A percentile compares a stretch with the other conserved stretches of the same genome.
phyloP scores from a whole-genome alignment of 2,797 vertebrate species.

The Sciaenops ocellatus region DNA sequence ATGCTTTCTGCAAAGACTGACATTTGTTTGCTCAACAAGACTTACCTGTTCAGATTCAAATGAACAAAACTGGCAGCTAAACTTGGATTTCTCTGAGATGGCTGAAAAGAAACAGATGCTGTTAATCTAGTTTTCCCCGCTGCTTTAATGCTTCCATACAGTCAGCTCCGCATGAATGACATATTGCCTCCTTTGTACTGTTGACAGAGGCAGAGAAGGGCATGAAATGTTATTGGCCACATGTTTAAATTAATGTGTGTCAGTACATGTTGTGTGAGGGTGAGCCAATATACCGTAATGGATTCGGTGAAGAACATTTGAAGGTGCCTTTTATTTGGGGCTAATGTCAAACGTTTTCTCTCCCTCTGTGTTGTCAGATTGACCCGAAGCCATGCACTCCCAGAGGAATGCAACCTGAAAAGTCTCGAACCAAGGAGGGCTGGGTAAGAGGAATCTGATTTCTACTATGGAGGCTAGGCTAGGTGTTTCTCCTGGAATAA shows the following conservation, averaged over 20 bases:
- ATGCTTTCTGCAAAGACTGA: conserved; percentile 16
- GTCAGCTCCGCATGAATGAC: conserved; percentile 9
- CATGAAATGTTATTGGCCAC: conserved; percentile 17
- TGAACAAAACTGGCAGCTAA: conserved; percentile 25
- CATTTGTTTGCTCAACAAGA: conserved; percentile 51
- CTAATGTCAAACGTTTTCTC: conserved; percentile 64
- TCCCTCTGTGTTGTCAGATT: conserved; percentile 86
- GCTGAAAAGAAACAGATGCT: background rate
- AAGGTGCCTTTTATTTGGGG: conserved; percentile 72
- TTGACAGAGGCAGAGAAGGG: conserved; percentile 13
- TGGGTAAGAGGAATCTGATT: conserved; percentile 91
- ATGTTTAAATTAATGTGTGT: conserved; percentile 31
- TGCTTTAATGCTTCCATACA: background rate
- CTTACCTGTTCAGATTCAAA: conserved; percentile 61
- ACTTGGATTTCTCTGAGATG: conserved; percentile 11
- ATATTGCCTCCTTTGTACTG: conserved; percentile 12
- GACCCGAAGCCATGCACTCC: conserved; percentile 99
- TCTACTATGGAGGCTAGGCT: conserved; percentile 53
- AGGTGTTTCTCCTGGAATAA: conserved; percentile 56
- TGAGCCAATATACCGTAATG: conserved; percentile 17
- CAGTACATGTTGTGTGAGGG: conserved; percentile 11
- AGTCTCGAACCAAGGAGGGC: conserved; percentile 95
- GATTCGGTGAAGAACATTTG: conserved; percentile 50
- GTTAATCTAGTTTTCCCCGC: conserved; percentile 9
- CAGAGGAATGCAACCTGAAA: conserved; percentile 98